These are phyloP conservation scores for Apotomis betuletana DNA, from an alignment of 2,888 invertebrate genomes.

Conservation along the genomic window DNA sequence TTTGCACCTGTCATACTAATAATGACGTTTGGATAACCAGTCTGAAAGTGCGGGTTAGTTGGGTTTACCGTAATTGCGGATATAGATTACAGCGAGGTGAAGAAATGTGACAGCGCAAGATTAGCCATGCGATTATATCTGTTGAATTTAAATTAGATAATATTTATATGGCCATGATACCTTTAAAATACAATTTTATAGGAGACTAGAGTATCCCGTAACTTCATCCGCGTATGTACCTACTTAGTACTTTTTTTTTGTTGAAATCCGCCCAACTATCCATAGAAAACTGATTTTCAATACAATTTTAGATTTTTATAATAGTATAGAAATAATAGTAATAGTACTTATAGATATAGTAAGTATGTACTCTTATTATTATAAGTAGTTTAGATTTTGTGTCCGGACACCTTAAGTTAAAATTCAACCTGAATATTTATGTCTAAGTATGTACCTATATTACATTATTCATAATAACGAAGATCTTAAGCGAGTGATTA, in stretches of 20 bases:
- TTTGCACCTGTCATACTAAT: slow-evolving; percentile 33
- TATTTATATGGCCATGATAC: no score
- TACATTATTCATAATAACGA: neutral
- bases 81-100: neutral
- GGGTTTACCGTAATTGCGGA: slow-evolving; percentile 7
- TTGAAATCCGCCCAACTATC: no score
- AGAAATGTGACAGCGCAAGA: neutral
- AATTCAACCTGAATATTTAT: neutral
- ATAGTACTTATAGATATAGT: no score
- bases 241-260: no score
- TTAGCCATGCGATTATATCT: neutral
- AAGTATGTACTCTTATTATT: no score
- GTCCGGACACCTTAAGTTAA: neutral
- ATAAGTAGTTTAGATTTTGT: neutral
- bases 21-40: slow-evolving; percentile 13
- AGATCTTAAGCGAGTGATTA: slow-evolving; percentile 1
- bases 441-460: neutral
- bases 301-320: no score
- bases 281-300: no score
- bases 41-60: slow-evolving; percentile 10
- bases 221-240: no score
- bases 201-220: no score
- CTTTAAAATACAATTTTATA: no score
- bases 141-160: neutral
- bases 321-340: no score